Percentiles rank a stretch among this genome's conserved stretches.
phyloP scores from a whole-genome alignment of 2,113 vertebrate species.

The Tichodroma muraria region DNA sequence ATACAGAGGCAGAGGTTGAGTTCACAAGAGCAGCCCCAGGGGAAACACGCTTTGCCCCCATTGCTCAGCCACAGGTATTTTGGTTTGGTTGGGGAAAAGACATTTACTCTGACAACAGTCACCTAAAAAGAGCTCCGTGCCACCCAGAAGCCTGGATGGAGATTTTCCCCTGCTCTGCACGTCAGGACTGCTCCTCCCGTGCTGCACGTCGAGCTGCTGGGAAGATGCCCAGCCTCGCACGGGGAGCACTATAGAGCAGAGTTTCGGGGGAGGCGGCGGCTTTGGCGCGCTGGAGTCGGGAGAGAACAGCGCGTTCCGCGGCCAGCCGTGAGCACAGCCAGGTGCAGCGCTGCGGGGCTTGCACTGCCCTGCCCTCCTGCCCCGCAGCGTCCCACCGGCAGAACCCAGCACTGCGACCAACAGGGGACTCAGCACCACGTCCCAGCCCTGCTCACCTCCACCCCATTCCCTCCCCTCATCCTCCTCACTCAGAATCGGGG shows the following conservation, averaged over 20 bases:
- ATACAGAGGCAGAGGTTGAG: accelerated
- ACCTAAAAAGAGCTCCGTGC: background rate
- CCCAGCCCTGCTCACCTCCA: background rate
- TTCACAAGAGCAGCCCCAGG: background rate
- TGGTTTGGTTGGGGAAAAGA: background rate
- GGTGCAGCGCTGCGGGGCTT: accelerated
- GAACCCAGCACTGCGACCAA: accelerated
- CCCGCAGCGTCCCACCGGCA: accelerated
- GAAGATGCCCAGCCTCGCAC: background rate
- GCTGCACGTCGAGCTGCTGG: background rate
- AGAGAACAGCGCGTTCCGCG: accelerated
- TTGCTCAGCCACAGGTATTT: background rate
- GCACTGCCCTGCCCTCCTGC: background rate
- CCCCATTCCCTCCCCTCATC: background rate
- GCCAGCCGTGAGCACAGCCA: background rate
- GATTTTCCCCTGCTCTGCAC: background rate
- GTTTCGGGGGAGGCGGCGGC: accelerated
- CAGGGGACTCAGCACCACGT: background rate
- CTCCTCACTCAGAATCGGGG: background rate
- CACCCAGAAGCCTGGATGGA: background rate
- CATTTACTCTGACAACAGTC: accelerated
- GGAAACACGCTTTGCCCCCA: accelerated
- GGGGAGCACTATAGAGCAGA: background rate
- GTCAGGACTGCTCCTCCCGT: background rate
- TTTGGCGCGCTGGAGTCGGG: accelerated